Percentiles rank a stretch among this genome's conserved stretches.
Evolutionary conservation across 2,888 invertebrate species (phyloP).

Genomic region (Seira musarum): DNA sequence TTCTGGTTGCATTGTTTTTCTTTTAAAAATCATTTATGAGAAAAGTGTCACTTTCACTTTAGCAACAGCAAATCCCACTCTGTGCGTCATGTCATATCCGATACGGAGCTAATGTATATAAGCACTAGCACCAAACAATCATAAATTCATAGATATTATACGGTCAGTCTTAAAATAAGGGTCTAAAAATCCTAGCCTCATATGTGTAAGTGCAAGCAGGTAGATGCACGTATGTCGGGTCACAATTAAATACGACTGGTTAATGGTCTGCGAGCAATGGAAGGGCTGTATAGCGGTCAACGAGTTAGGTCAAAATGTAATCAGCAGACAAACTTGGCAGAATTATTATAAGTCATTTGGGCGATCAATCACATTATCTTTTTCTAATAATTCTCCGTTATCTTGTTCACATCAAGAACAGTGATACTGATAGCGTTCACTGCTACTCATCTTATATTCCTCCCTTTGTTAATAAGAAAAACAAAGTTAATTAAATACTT

Average conservation of each 20-base stretch:
- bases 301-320: not conserved
- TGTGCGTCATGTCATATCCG: too few relatives aligned
- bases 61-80: not conserved
- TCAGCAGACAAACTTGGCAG: not conserved
- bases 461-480: not conserved
- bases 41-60: conserved; percentile 12
- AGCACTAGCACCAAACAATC: too few relatives aligned
- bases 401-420: not conserved
- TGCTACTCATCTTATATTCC: not conserved
- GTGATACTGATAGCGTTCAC: not conserved
- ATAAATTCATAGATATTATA: too few relatives aligned
- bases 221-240: too few relatives aligned
- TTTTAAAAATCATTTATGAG: not conserved
- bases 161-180: too few relatives aligned
- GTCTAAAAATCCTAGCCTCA: too few relatives aligned
- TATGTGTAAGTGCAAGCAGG: too few relatives aligned
- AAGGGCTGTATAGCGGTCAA: too few relatives aligned
- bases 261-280: too few relatives aligned
- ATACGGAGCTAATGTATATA: too few relatives aligned
- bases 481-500: not conserved
- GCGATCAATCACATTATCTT: conserved; percentile 2
- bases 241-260: too few relatives aligned
- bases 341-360: not conserved
- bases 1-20: conserved; percentile 7
- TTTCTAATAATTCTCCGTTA: conserved; percentile 1